These are phyloP conservation scores for Nautilus pompilius DNA, from an alignment of 1,140 invertebrate species.

Conservation along the genomic window DNA sequence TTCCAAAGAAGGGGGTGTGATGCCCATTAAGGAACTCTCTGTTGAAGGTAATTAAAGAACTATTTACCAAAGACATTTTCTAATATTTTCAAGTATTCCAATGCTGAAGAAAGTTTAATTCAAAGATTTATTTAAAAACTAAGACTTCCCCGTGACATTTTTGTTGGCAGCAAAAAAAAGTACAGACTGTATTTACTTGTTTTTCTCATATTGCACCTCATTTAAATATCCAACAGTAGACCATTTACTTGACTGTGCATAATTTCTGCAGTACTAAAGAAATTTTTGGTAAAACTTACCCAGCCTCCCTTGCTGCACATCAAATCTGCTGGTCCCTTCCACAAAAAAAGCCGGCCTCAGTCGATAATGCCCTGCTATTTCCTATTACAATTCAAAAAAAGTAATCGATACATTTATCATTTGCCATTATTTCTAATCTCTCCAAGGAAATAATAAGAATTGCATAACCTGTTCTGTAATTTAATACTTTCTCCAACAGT, in stretches of 20 bases:
- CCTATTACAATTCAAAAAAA: too few species aligned
- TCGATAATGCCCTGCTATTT: constrained; percentile 31
- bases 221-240: not conserved
- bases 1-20: not conserved
- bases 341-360: constrained; percentile 42
- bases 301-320: constrained; percentile 67
- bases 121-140: not conserved
- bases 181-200: not conserved
- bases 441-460: too few species aligned
- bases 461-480: too few species aligned
- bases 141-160: not conserved
- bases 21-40: too few species aligned
- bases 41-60: too few species aligned
- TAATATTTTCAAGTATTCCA: too few species aligned
- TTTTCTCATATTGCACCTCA: not conserved
- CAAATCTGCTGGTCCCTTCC: constrained; percentile 56
- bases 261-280: not conserved
- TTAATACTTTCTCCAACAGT: too few species aligned
- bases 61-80: too few species aligned
- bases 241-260: not conserved
- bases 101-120: too few species aligned
- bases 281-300: constrained; percentile 39
- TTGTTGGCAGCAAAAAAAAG: not conserved
- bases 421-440: too few species aligned
- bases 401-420: too few species aligned